These are phyloP conservation scores for Eriocheir sinensis DNA, from an alignment of 1,140 invertebrate species.

Conservation along the genomic window DNA sequence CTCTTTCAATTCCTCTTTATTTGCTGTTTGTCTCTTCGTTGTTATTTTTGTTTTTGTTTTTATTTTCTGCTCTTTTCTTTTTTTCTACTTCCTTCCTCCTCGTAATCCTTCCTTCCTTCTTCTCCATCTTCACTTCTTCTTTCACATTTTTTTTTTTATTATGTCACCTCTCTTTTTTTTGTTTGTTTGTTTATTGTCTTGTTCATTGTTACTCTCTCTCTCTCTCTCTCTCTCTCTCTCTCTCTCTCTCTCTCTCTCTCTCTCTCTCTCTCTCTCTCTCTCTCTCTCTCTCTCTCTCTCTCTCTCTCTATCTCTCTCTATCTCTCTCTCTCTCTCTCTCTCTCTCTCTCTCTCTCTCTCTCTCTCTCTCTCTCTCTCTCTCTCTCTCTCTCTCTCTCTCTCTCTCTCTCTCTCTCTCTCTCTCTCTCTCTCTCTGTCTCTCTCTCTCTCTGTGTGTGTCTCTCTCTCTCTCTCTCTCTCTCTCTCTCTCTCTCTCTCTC, in stretches of 20 bases:
- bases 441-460: background rate
- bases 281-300: background rate
- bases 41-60: too few relatives aligned
- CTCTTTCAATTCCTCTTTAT: too few relatives aligned
- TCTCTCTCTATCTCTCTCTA: background rate
- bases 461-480: background rate
- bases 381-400: background rate
- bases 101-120: too few relatives aligned
- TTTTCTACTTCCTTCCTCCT: too few relatives aligned
- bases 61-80: too few relatives aligned
- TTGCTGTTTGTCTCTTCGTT: too few relatives aligned
- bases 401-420: background rate
- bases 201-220: background rate
- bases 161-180: background rate
- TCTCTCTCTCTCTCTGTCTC: background rate
- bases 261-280: background rate
- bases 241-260: background rate
- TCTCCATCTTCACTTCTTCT: too few relatives aligned
- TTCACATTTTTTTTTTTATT: too few relatives aligned
- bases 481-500: background rate
- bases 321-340: too few relatives aligned
- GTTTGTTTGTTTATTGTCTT: background rate
- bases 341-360: background rate
- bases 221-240: conserved; percentile 37
- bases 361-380: conserved; percentile 30